These are phyloP conservation scores for Petrophora chlorosata DNA, from an alignment of 2,888 invertebrate species.

Conservation along the genomic window DNA sequence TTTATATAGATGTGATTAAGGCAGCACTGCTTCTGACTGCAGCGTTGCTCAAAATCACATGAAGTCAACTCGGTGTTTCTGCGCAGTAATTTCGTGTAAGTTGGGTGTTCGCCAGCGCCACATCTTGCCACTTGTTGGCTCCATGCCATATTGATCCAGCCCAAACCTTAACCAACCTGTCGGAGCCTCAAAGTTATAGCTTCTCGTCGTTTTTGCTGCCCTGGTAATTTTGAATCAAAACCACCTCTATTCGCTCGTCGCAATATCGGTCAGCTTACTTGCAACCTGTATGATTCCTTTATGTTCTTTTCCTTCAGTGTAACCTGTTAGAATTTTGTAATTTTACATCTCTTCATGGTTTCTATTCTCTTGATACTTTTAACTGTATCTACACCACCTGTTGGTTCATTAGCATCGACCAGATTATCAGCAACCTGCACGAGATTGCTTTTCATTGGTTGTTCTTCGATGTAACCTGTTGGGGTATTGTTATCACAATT, in stretches of 20 bases:
- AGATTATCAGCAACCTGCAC: not conserved
- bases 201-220: constrained; percentile 1
- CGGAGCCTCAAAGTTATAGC: constrained; percentile 2
- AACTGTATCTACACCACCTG: constrained; percentile 9
- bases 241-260: too few species aligned
- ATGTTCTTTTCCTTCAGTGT: not conserved
- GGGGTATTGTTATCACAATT: too few species aligned
- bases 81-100: not conserved
- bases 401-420: not conserved
- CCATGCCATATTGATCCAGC: constrained; percentile 9
- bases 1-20: too few species aligned
- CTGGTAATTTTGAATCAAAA: constrained; percentile 3
- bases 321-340: too few species aligned
- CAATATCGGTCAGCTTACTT: too few species aligned
- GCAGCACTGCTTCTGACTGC: too few species aligned
- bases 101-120: not conserved
- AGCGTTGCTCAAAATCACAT: too few species aligned
- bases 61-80: not conserved
- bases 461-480: not conserved
- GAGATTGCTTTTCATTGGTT: not conserved
- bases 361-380: constrained; percentile 7
- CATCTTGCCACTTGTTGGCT: constrained; percentile 13
- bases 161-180: constrained; percentile 10
- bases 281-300: not conserved
- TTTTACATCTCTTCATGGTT: too few species aligned